A percentile compares a stretch with the other conserved stretches of the same genome.
Conservation (phyloP, 1,140 invertebrate species). For the Macrotrachela quadricornifera region DNA sequence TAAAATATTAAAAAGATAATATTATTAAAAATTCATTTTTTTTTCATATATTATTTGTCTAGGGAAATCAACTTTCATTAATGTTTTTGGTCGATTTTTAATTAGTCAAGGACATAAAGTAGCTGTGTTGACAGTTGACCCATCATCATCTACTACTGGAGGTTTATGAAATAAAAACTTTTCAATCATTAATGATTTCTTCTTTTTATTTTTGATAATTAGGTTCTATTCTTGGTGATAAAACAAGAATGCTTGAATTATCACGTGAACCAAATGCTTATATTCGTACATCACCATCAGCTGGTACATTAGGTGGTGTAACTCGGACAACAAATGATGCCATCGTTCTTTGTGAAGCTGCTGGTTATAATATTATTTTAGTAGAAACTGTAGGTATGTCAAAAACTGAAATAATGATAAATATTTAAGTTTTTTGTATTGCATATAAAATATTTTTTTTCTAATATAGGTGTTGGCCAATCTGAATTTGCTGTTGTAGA, state of each 20-base stretch:
- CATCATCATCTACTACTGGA: slow-evolving; percentile 38
- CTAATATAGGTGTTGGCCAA: slow-evolving; percentile 38
- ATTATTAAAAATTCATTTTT: no score
- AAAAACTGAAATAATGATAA: no score
- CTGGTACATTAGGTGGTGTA: slow-evolving; percentile 39
- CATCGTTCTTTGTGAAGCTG: slow-evolving; percentile 40
- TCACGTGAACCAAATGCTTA: slow-evolving; percentile 37
- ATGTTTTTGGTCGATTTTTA: slow-evolving; percentile 37
- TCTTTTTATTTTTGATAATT: background rate
- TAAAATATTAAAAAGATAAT: no score
- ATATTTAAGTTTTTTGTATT: no score
- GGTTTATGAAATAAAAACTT: background rate
- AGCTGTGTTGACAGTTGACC: slow-evolving; percentile 42
- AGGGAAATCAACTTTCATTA: slow-evolving; percentile 44
- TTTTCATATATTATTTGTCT: no score
- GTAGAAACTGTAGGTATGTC: slow-evolving; percentile 40
- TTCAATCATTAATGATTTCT: no score
- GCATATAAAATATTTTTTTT: no score
- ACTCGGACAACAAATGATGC: slow-evolving; percentile 41
- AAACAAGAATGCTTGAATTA: slow-evolving; percentile 40
- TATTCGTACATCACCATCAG: slow-evolving; percentile 39
- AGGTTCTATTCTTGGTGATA: slow-evolving; percentile 40
- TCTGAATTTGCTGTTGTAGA: slow-evolving; percentile 41
- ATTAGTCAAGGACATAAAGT: slow-evolving; percentile 34
- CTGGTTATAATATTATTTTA: slow-evolving; percentile 40